A percentile compares a stretch with the other conserved stretches of the same genome.
Evolutionary conservation across 1,140 invertebrate genomes (phyloP).

Genomic region (Drosophila erecta): DNA sequence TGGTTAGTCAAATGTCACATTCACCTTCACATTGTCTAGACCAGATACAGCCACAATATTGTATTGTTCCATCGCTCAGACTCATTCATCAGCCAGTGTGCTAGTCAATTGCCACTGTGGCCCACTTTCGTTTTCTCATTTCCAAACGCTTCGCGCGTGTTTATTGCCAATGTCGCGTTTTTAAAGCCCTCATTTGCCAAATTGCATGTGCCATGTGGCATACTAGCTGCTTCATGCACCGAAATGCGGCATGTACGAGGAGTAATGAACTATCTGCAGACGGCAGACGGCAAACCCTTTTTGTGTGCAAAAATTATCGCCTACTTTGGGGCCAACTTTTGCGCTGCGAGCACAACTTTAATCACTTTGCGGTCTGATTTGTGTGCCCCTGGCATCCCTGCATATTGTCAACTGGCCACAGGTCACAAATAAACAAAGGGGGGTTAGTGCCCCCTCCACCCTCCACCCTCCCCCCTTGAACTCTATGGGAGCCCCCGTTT

Average conservation of each 20-base stretch:
- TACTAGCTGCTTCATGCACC: constrained; percentile 32
- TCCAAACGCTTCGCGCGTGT: constrained; percentile 17
- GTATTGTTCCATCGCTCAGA: too few relatives aligned
- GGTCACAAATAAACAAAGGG: constrained; percentile 35
- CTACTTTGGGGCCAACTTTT: constrained; percentile 31
- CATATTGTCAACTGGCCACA: constrained; percentile 36
- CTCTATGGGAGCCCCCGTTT: neutral
- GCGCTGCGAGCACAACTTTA: constrained; percentile 39
- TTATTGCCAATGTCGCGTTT: constrained; percentile 10
- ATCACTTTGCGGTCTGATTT: constrained; percentile 51
- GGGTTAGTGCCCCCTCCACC: constrained; percentile 9
- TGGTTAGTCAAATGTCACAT: neutral
- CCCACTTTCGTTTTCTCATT: constrained; percentile 22
- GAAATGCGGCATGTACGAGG: constrained; percentile 25
- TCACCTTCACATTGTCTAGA: neutral
- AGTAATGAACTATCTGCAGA: constrained; percentile 18
- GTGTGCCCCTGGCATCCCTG: constrained; percentile 26
- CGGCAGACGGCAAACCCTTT: too few relatives aligned
- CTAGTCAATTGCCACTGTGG: neutral
- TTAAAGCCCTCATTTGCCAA: constrained; percentile 23
- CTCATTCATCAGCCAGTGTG: neutral
- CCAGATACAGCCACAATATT: too few relatives aligned
- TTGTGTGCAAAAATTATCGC: constrained; percentile 19
- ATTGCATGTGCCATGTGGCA: constrained; percentile 30
- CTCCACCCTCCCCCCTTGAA: neutral